Evolutionary conservation across 2,888 invertebrate species (phyloP), one percentile per base, ranked within the genome.

Genomic region (Eupithecia centaureata): DNA sequence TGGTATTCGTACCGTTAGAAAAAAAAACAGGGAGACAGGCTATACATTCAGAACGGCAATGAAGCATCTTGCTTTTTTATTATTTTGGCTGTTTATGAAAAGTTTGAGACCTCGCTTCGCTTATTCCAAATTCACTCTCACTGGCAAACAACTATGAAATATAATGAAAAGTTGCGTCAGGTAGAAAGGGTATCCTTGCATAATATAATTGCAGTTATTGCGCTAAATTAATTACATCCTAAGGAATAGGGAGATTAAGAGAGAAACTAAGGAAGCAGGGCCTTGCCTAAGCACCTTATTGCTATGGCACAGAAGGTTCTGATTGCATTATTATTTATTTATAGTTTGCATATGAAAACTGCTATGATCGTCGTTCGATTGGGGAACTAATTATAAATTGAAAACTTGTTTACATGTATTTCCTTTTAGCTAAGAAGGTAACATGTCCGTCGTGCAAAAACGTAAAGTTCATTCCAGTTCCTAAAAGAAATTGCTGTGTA

Each of bases 101-200:
- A 57, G 18, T 32, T 18, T 18, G 32, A 57, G 57, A 57, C 32
- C 57, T 62, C 57, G 57, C 57, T 30, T 57, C 57, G 32, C 57
- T 33, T 1, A 18, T 18, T 57, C 32, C 70, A 74, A 77, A 77
- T 74, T 63, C 61, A 71, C 72, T 74, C 71, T 70, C 74, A 75
- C 77, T 76, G 77, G 77, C 75, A 75, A 77, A 73, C 81, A 71
- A 78, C 79, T 82, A 82, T 81, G 87, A 82, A 87, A 89, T 76
- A 75, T 72, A 73, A 82, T 78, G 78, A 76, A 80, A 82, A 79
- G 76, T 88, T 89, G 86, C 88, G 77, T 89, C 88, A 89, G 81
- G 65, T 85, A 86, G 87, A 87, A 87, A 87, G 87, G 87, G 82
- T 83, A 84, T 84, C 84, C 85, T 87, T 87, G 86, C 80, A 76